These are phyloP conservation scores for Morelia viridis DNA, from an alignment of 2,797 vertebrate genomes.

Conservation along the genomic window DNA sequence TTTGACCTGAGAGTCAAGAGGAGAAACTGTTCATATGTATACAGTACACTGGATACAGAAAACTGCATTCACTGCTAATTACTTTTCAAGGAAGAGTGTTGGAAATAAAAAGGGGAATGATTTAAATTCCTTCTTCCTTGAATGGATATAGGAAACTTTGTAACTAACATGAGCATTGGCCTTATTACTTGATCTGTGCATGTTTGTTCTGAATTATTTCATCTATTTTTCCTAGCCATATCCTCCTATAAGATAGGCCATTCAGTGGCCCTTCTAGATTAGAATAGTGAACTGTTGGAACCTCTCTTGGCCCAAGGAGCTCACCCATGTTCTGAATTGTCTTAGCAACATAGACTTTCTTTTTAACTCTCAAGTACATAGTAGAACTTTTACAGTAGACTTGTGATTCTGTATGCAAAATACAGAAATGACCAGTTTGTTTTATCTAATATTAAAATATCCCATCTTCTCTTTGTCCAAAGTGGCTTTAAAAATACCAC, in stretches of 20 bases:
- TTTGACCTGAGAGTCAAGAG: constrained; percentile 42
- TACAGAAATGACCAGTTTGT: neutral
- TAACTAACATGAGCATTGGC: constrained; percentile 50
- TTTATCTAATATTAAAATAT: neutral
- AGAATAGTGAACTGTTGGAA: constrained; percentile 19
- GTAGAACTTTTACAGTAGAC: neutral
- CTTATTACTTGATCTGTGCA: constrained; percentile 41
- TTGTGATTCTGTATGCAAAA: neutral
- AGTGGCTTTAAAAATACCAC: neutral
- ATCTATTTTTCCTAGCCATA: accelerated
- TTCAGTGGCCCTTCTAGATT: constrained; percentile 27
- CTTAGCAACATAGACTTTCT: neutral
- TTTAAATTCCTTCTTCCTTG: constrained; percentile 50
- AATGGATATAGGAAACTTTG: constrained; percentile 50
- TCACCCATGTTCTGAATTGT: neutral
- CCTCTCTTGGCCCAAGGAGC: constrained; percentile 39
- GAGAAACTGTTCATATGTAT: constrained; percentile 28
- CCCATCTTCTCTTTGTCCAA: neutral
- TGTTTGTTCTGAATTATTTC: constrained; percentile 25
- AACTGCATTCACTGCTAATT: constrained; percentile 35
- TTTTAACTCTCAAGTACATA: constrained; percentile 15
- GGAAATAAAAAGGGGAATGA: constrained; percentile 38
- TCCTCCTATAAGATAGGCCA: neutral
- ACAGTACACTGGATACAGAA: constrained; percentile 10
- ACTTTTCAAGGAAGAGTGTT: constrained; percentile 37